phyloP scores from a whole-genome alignment of 2,888 invertebrate species.

The Drepana falcataria region DNA sequence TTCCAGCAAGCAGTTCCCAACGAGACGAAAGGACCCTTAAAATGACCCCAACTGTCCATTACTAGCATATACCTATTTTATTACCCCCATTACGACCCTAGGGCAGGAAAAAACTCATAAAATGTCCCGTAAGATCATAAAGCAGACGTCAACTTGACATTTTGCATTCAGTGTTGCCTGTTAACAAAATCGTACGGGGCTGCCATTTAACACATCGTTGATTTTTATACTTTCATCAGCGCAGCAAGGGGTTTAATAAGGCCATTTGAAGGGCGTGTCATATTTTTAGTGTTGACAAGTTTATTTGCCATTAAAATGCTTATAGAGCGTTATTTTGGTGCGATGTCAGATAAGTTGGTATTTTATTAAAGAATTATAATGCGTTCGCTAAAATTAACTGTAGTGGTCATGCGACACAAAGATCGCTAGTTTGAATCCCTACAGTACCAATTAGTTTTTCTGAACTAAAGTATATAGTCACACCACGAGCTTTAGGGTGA shows the following conservation, averaged over 20 bases:
- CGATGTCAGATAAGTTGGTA: too few species aligned
- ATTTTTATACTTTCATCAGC: slow-evolving; percentile 27
- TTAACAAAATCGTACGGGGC: slow-evolving; percentile 14
- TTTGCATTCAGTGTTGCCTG: slow-evolving; percentile 15
- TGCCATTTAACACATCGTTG: slow-evolving; percentile 22
- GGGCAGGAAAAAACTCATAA: slow-evolving; percentile 24
- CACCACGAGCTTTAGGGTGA: too few species aligned
- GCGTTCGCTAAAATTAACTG: too few species aligned
- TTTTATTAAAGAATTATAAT: too few species aligned
- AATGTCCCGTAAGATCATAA: slow-evolving; percentile 22
- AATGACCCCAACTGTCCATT: slow-evolving; percentile 17
- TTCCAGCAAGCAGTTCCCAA: neutral
- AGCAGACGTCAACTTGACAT: slow-evolving; percentile 15
- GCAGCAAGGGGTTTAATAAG: slow-evolving; percentile 19
- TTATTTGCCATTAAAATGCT: too few species aligned
- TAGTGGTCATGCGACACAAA: too few species aligned
- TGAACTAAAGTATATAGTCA: too few species aligned
- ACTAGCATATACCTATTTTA: slow-evolving; percentile 29
- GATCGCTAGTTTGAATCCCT: too few species aligned
- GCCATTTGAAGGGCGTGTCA: slow-evolving; percentile 3
- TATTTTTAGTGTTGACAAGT: neutral
- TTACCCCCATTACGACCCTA: slow-evolving; percentile 17
- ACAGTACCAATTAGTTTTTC: too few species aligned
- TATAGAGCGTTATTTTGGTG: too few species aligned
- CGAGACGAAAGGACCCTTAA: slow-evolving; percentile 10